Evolutionary conservation across 2,888 invertebrate genomes (phyloP), one percentile per base, ranked within the genome.

Genomic region (Epiblema foenella): DNA sequence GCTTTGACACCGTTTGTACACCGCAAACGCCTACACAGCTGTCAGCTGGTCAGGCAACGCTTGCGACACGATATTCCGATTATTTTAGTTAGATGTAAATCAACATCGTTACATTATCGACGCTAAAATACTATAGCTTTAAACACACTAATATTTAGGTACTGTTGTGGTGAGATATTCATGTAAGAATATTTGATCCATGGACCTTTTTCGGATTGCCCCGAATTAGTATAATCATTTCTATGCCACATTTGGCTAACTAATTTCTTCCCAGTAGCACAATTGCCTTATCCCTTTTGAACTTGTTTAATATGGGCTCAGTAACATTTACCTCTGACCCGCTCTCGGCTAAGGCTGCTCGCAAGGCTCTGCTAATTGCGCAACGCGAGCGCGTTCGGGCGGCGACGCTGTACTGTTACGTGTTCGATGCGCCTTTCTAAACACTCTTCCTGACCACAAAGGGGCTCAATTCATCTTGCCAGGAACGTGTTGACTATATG

Each of bases 281-380:
- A 18, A 18, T 18, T 46, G 4, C 46, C 5, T 8, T 8, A 46
- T 46, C n/a, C 46, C 46, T 8, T 46, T 11, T 20, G 42, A 20
- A 18, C 24, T 59, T 46, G 11, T 24, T 9, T 8, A n/a, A 42
- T n/a, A 10, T 11, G 18, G 33, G 2, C 29, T 9, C 24, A 24
- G 2, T 51, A 52, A 63, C 39, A 54, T 39, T 54, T 64, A 64
- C 64, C 64, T 64, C 64, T 54, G 64, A 64, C 64, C 64, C 20
- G 64, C 64, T 64, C 39, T 64, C 39, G 10, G 11, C 52, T 37
- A 54, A 54, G 52, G 54, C 63, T 63, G 63, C 20, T 60, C 29
- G 60, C 60, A 46, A 46, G 46, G 37, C 42, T 56, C 24, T 11
- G 39, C 24, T 24, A 54, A 24, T 66, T 66, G 56, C 56, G 65